These are phyloP conservation scores for Rhyacophila brunnea DNA, from an alignment of 1,140 invertebrate genomes.

Conservation along the genomic window DNA sequence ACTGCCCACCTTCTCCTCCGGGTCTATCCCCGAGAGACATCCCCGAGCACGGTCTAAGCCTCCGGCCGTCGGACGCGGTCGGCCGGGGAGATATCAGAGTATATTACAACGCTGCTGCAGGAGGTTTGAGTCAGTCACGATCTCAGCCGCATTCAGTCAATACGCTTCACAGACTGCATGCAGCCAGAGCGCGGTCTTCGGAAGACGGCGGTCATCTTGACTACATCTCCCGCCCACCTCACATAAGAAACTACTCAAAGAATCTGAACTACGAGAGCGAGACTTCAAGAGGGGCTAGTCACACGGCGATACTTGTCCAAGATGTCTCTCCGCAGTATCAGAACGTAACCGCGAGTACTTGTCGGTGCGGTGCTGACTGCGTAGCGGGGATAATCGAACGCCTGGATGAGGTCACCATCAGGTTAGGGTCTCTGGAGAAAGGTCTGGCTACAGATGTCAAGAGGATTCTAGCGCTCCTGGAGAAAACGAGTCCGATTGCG, in stretches of 20 bases:
- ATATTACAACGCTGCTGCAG: conserved; percentile 26
- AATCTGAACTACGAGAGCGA: conserved; percentile 31
- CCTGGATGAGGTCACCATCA: conserved; percentile 65
- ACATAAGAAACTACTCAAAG: conserved; percentile 27
- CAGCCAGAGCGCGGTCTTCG: conserved; percentile 17
- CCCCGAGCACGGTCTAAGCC: conserved; percentile 28
- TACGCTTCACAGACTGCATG: conserved; percentile 42
- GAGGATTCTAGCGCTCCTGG: conserved; percentile 62
- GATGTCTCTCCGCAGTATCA: conserved; percentile 49
- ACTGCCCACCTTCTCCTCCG: conserved; percentile 42
- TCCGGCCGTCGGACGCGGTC: conserved; percentile 44
- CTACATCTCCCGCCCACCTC: conserved; percentile 27
- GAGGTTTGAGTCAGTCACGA: conserved; percentile 41
- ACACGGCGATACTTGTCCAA: conserved; percentile 39
- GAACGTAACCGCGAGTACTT: conserved; percentile 37
- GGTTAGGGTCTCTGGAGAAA: conserved; percentile 62
- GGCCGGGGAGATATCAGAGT: conserved; percentile 47
- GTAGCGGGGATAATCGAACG: conserved; percentile 47
- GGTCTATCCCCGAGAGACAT: conserved; percentile 40
- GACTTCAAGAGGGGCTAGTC: conserved; percentile 20
- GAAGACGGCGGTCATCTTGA: conserved; percentile 28
- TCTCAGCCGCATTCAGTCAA: conserved; percentile 51
- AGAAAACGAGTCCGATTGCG: conserved; percentile 50
- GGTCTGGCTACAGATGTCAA: conserved; percentile 66
- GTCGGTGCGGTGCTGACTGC: conserved; percentile 40